Evolutionary conservation across 2,888 invertebrate species (phyloP), one percentile per base, ranked within the genome.

Genomic region (Scaptomyza caliginosa): DNA sequence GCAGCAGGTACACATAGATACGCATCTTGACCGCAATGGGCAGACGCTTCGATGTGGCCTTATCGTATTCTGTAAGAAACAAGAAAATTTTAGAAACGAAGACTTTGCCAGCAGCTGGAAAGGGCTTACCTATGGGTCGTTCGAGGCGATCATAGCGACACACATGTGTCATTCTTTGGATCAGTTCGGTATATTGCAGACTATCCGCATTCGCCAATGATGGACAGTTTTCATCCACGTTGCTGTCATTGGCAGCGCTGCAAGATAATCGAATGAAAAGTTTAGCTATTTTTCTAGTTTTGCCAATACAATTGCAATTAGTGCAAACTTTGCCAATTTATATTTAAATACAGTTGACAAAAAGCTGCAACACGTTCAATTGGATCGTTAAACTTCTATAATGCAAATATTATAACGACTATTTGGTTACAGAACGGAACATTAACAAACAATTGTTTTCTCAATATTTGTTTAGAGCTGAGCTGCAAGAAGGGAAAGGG

Each of bases 111-210:
- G 13, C 13, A 2, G 6, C 8, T 17, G 4, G 5, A 1, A 3
- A 24, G 16, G 5, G 57, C 79, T 73, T 79, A 85, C 90, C 83
- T 51, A 90, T 88, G 28, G 90, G 90, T 30, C 90, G 76, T 46
- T 90, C 91, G 1, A 90, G 69, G 0, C 90, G 90, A 83, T 90
- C 90, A 39, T 90, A 90, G 48, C 90, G 90, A 54, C 90, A 90
- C 16, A 91, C 90, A 49, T 91, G 90, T 21, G 90, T 90, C 66
- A 90, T 72, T 38, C 90, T 72, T 19, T 90, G 88, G 17, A 90
- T 89, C 3, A 90, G 86, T 51, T 90, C 90, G 4, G 91, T 88
- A 51, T 90, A 88, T 50, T 91, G 91, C 21, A 90, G 59, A 19
- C 59, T 86, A 4, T 78, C 77, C 19, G 90, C 91, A 67, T 90